phyloP scores from a whole-genome alignment of 2,797 vertebrate species.

The Cynopterus sphinx region DNA sequence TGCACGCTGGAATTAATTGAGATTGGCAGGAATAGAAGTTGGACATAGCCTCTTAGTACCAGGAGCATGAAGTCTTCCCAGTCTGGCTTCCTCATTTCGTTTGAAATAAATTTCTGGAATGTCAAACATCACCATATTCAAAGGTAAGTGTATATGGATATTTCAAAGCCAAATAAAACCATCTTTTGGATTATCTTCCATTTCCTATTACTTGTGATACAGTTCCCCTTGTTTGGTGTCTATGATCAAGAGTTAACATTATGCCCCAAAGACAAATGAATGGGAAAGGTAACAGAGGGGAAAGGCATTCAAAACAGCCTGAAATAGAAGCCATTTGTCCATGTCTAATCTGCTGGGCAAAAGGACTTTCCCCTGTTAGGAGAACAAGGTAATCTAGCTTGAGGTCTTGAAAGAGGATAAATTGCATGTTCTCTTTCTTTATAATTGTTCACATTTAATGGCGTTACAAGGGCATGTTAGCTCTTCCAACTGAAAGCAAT shows the following conservation, averaged over 20 bases:
- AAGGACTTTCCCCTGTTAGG: conserved; percentile 22
- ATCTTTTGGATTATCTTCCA: conserved; percentile 31
- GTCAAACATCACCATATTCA: conserved; percentile 33
- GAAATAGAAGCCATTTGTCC: conserved; percentile 3
- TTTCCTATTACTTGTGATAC: neutral
- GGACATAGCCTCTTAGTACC: neutral
- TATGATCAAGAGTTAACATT: conserved; percentile 59
- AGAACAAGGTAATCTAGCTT: neutral
- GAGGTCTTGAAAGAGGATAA: conserved; percentile 51
- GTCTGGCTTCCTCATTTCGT: conserved; percentile 36
- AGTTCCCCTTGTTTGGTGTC: neutral
- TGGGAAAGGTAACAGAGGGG: conserved; percentile 4
- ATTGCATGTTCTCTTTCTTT: conserved; percentile 11
- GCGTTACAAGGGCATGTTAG: neutral
- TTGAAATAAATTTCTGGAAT: conserved; percentile 54
- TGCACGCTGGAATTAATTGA: conserved; percentile 24
- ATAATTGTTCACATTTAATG: conserved; percentile 23
- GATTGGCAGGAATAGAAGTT: conserved; percentile 40
- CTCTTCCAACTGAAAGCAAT: conserved; percentile 23
- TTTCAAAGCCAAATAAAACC: conserved; percentile 51
- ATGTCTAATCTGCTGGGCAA: neutral
- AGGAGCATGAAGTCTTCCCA: neutral
- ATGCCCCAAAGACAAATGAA: conserved; percentile 15
- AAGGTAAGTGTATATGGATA: conserved; percentile 20
- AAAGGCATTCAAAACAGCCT: neutral